These are phyloP conservation scores for Drepana arcuata DNA, from an alignment of 1,140 invertebrate species.

Conservation along the genomic window DNA sequence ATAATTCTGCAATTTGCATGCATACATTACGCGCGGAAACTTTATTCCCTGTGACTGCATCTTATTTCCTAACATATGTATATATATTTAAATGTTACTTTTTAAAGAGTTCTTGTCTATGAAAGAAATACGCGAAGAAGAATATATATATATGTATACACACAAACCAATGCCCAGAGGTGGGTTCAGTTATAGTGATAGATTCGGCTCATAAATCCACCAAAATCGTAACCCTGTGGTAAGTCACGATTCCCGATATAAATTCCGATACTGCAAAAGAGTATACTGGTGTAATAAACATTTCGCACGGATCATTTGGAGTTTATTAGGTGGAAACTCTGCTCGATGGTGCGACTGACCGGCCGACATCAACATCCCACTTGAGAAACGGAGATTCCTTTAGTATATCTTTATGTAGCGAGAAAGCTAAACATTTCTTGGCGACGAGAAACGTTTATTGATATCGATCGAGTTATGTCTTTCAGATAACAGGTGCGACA, in stretches of 20 bases:
- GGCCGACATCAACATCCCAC: constrained; percentile 9
- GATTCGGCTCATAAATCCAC: too few relatives aligned
- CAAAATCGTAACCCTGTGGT: too few relatives aligned
- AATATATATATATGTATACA: too few relatives aligned
- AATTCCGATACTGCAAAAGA: constrained; percentile 18
- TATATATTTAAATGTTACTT: too few relatives aligned
- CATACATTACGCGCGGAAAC: constrained; percentile 2
- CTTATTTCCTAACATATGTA: too few relatives aligned
- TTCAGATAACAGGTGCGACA: too few relatives aligned
- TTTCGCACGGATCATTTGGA: constrained; percentile 39
- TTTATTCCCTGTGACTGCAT: too few relatives aligned
- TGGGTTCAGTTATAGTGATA: too few relatives aligned
- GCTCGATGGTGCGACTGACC: constrained; percentile 19
- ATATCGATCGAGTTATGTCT: constrained; percentile 9
- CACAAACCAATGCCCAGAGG: too few relatives aligned
- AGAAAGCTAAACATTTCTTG: constrained; percentile 8
- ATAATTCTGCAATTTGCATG: constrained; percentile 5
- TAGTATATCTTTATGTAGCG: constrained; percentile 16
- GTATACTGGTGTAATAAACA: constrained; percentile 33
- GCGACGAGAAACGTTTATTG: constrained; percentile 7
- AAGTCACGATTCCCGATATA: constrained; percentile 22
- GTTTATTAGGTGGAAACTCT: constrained; percentile 42
- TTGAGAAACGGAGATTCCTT: constrained; percentile 21
- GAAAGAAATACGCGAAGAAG: too few relatives aligned
- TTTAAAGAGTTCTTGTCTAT: too few relatives aligned